Conservation (phyloP, 2,797 vertebrate species). For the Phaenicophaeus curvirostris region DNA sequence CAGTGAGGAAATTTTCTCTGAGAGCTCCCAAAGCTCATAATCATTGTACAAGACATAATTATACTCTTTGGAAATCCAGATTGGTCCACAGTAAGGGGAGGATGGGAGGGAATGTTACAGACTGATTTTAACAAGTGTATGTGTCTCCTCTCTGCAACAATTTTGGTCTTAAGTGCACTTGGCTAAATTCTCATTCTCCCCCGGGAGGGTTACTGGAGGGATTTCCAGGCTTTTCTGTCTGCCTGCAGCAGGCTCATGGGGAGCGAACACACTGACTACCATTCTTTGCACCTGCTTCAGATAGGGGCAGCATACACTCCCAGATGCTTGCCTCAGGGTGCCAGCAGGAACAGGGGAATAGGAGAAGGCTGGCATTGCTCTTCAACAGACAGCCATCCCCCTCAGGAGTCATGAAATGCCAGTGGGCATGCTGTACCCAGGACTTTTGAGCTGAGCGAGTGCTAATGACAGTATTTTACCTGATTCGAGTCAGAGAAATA, state of each 20-base stretch:
- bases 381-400: slow-evolving; percentile 53
- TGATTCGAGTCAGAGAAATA: neutral
- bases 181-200: slow-evolving; percentile 55
- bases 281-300: slow-evolving; percentile 65
- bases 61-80: slow-evolving; percentile 70
- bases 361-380: slow-evolving; percentile 55
- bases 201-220: slow-evolving; percentile 49
- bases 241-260: slow-evolving; percentile 62
- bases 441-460: neutral
- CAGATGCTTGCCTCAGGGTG: slow-evolving; percentile 69
- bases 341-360: slow-evolving; percentile 55
- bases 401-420: slow-evolving; percentile 33
- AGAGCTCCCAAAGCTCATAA: slow-evolving; percentile 70
- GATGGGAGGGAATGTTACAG: slow-evolving; percentile 38
- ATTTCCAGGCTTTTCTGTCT: slow-evolving; percentile 61
- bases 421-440: neutral
- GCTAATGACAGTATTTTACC: neutral
- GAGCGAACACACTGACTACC: slow-evolving; percentile 55
- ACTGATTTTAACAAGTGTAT: slow-evolving; percentile 61
- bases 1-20: slow-evolving; percentile 65
- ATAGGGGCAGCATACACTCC: slow-evolving; percentile 50
- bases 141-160: slow-evolving; percentile 56
- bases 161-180: slow-evolving; percentile 56
- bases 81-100: slow-evolving; percentile 52
- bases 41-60: slow-evolving; percentile 71